Base-by-base conservation (phyloP, 2,113 vertebrate genomes). In the Polypterus senegalus region DNA sequence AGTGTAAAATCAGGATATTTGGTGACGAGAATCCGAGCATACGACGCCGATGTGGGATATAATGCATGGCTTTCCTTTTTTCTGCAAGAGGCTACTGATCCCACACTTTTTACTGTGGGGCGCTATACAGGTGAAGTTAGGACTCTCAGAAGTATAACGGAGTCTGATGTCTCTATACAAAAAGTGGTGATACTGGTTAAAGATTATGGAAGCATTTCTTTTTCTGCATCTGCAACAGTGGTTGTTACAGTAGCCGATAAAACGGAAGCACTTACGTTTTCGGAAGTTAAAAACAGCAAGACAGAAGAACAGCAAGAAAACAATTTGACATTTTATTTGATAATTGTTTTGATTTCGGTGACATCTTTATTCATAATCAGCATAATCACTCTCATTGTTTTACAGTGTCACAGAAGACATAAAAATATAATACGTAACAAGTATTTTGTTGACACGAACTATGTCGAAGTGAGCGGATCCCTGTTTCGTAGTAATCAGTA, bases 11-110 rank as follows among this genome's bases (percentile, higher is more conserved):
- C 59, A 57, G 73, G 76, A 6, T 66, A 74, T 69, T 64, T 76
- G 65, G 76, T 76, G 44, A 68, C 68, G 46, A 75, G 72, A 69
- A 54, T 76, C 5, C 59, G 71, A 60, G 71, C 75, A 1, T 73
- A 69, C 58, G 75, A 77, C 9, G 68, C 69, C 6, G 75, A 77
- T 67, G 66, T 74, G 4, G 73, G 70, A 66, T 71, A 73, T 62
- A 77, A 77, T 7, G 73, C 67, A 51, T 69, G 73, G 69, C 61
- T 77, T 43, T 65, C 67, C 9, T 73, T 71, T 61, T 67, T 66
- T 9, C 44, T 71, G 5, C 58, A 57, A 54, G 65, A 75, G 67
- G 61, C 71, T 8, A 73, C 60, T 56, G 70, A 77, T 6, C 69
- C 66, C 61, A 76, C 53, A 60, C 65, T 74, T 1, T 77, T 77